Evolutionary conservation across 2,888 invertebrate genomes (phyloP).

Genomic region (Tuta absoluta): DNA sequence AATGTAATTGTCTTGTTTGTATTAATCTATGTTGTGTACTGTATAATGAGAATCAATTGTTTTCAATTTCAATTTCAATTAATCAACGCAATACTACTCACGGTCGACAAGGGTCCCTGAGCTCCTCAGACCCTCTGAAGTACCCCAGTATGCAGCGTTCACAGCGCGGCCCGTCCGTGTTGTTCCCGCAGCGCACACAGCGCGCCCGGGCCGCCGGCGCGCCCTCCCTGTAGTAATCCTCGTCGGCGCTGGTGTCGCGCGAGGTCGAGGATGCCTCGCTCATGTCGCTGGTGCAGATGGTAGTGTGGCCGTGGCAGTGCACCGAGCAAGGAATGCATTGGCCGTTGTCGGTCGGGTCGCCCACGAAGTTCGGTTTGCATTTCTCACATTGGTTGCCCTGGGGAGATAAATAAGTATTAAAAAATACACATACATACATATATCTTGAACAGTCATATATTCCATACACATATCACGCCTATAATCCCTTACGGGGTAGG

Average conservation of each 20-base stretch:
- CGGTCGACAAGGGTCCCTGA: slow-evolving; percentile 87
- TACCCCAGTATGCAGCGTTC: slow-evolving; percentile 89
- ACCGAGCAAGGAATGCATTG: slow-evolving; percentile 93
- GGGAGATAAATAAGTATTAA: too few species aligned
- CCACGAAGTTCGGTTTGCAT: slow-evolving; percentile 94
- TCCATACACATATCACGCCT: too few species aligned
- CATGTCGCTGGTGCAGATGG: slow-evolving; percentile 85
- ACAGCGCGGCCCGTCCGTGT: slow-evolving; percentile 90
- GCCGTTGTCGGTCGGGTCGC: slow-evolving; percentile 93
- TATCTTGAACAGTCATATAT: too few species aligned
- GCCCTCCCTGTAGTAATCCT: slow-evolving; percentile 85
- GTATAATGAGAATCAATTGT: too few species aligned
- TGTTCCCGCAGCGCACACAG: slow-evolving; percentile 91
- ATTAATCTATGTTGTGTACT: too few species aligned
- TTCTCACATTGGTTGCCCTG: slow-evolving; percentile 94
- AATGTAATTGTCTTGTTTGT: too few species aligned
- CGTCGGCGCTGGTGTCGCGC: slow-evolving; percentile 79
- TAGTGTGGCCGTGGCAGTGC: slow-evolving; percentile 94
- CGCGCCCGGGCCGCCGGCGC: slow-evolving; percentile 83
- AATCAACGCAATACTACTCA: slow-evolving; percentile 60
- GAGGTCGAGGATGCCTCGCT: slow-evolving; percentile 67
- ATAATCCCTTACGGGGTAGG: too few species aligned
- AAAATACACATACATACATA: too few species aligned
- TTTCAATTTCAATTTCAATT: background rate
- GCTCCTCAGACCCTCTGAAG: slow-evolving; percentile 89